These are phyloP conservation scores for Taurulus bubalis DNA, from an alignment of 2,113 vertebrate genomes.

Conservation along the genomic window DNA sequence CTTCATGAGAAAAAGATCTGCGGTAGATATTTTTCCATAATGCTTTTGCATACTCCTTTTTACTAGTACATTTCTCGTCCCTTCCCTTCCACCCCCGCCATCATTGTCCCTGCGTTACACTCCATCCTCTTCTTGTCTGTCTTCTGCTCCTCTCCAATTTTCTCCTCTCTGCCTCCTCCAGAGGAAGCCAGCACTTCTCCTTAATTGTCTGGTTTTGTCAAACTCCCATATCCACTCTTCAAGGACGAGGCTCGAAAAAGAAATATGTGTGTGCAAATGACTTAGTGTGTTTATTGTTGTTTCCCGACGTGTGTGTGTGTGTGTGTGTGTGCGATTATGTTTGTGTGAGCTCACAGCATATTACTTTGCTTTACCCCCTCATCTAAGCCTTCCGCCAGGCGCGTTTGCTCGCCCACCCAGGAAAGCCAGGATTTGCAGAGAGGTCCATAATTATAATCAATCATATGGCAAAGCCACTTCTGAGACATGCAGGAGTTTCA, in stretches of 20 bases:
- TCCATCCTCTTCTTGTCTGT: slow-evolving; percentile 27
- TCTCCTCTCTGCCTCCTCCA: slow-evolving; percentile 37
- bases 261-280: slow-evolving; percentile 11
- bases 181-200: slow-evolving; percentile 38
- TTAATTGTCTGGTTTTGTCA: slow-evolving; percentile 72
- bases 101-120: slow-evolving; percentile 19
- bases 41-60: neutral
- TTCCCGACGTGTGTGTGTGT: neutral
- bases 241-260: slow-evolving; percentile 30
- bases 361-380: slow-evolving; percentile 36
- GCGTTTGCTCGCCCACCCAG: slow-evolving; percentile 51
- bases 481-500: slow-evolving; percentile 47
- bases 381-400: slow-evolving; percentile 43
- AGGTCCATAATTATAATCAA: slow-evolving; percentile 68
- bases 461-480: slow-evolving; percentile 59
- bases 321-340: neutral
- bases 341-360: neutral
- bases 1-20: neutral
- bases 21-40: neutral
- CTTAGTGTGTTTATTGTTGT: slow-evolving; percentile 26
- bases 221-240: slow-evolving; percentile 44
- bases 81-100: slow-evolving; percentile 12
- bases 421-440: slow-evolving; percentile 59
- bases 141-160: slow-evolving; percentile 30
- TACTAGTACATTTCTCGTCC: neutral